Conservation (phyloP, 2,113 vertebrate genomes). For the Sinocyclocheilus grahami region DNA sequence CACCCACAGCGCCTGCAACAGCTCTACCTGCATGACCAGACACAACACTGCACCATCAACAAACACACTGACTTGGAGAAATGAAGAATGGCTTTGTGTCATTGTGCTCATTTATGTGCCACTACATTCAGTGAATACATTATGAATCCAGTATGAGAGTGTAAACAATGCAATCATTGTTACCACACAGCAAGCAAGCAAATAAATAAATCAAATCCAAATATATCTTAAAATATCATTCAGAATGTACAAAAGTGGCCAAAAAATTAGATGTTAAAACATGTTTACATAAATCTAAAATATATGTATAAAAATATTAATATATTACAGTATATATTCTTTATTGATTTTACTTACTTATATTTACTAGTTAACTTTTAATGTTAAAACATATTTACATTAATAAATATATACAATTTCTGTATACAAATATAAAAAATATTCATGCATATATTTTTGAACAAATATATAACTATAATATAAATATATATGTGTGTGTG, state of each 20-base stretch:
- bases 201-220: neutral
- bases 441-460: too few species aligned
- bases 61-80: neutral
- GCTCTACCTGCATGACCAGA: constrained; percentile 77
- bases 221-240: neutral
- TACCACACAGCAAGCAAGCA: too few species aligned
- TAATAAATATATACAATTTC: neutral
- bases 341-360: neutral
- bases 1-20: constrained; percentile 83
- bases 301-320: too few species aligned
- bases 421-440: neutral
- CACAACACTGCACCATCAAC: neutral
- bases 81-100: neutral
- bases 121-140: too few species aligned
- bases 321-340: too few species aligned
- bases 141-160: too few species aligned
- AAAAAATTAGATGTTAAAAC: too few species aligned
- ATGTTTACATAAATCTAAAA: too few species aligned
- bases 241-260: neutral
- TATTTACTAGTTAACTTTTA: neutral
- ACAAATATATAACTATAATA: too few species aligned
- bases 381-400: neutral
- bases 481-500: too few species aligned
- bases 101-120: neutral
- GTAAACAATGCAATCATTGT: too few species aligned